Evolutionary conservation across 2,797 vertebrate species (phyloP).

Genomic region (Erethizon dorsatum): DNA sequence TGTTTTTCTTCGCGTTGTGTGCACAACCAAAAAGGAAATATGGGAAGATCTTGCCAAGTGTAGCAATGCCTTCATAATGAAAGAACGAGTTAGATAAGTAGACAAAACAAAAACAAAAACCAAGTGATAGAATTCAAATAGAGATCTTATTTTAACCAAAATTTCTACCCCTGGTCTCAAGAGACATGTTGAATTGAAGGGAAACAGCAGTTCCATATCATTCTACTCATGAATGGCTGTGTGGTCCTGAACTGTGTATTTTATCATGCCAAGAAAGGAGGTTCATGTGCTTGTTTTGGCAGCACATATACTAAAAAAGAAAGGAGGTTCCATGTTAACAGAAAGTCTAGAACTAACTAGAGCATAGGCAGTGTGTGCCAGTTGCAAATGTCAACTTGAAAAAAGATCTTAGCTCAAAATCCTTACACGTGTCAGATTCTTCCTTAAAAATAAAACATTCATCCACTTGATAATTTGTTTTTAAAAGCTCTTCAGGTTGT

Average conservation of each 20-base stretch:
- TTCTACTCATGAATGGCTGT: not conserved
- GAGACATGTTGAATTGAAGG: not conserved
- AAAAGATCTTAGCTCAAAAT: not conserved
- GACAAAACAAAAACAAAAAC: constrained; percentile 20
- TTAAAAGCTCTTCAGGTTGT: not conserved
- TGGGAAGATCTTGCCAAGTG: not conserved
- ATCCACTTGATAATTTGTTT: not conserved
- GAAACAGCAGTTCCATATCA: not conserved
- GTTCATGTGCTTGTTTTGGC: not conserved
- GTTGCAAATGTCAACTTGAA: not conserved
- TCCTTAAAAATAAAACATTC: not conserved
- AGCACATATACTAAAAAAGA: not conserved
- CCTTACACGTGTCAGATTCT: not conserved
- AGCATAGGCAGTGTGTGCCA: not conserved
- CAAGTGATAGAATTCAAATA: constrained; percentile 39
- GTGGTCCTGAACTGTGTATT: not conserved
- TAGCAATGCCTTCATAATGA: not conserved
- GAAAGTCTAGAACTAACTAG: not conserved
- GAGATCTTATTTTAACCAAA: constrained; percentile 26
- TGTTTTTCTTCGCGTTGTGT: not conserved
- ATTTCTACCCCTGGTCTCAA: not conserved
- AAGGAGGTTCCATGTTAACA: not conserved
- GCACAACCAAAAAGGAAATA: not conserved
- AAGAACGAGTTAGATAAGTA: not conserved
- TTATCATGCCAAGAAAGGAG: not conserved